A percentile compares a stretch with the other conserved stretches of the same genome.
Conservation (phyloP, 2,797 vertebrate genomes). For the Dermochelys coriacea region DNA sequence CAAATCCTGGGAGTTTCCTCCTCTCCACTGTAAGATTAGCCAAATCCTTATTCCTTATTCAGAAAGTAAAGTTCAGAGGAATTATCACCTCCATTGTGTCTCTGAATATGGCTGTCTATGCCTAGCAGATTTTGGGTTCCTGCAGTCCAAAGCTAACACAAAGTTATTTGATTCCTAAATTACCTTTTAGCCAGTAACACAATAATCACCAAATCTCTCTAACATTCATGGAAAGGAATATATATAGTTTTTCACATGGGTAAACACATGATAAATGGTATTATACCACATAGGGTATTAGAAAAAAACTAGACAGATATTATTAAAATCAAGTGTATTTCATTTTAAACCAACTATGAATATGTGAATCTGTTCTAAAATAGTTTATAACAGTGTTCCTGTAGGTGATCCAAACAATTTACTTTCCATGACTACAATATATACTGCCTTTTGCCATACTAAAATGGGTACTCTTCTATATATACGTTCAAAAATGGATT, state of each 20-base stretch:
- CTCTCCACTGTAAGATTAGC: not conserved
- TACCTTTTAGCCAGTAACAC: not conserved
- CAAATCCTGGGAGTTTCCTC: not conserved
- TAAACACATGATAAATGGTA: not conserved
- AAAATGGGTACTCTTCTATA: not conserved
- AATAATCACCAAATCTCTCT: not conserved
- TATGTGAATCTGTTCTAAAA: not conserved
- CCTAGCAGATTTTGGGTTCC: not conserved
- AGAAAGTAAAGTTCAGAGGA: not conserved
- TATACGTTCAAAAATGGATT: not conserved
- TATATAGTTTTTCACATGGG: not conserved
- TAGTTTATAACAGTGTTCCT: not conserved
- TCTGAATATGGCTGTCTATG: not conserved
- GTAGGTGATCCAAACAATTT: not conserved
- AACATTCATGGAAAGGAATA: not conserved
- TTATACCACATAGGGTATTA: not conserved
- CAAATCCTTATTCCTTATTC: not conserved
- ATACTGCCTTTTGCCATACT: not conserved
- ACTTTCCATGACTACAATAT: not conserved
- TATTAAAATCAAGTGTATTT: not conserved
- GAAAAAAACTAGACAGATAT: not conserved
- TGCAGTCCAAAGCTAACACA: not conserved
- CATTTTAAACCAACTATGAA: not conserved
- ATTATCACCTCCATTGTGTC: not conserved
- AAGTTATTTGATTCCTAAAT: not conserved